A percentile compares a stretch with the other conserved stretches of the same genome.
These are phyloP conservation scores for Numenius arquata DNA, from an alignment of 2,113 vertebrate genomes.

Conservation along the genomic window DNA sequence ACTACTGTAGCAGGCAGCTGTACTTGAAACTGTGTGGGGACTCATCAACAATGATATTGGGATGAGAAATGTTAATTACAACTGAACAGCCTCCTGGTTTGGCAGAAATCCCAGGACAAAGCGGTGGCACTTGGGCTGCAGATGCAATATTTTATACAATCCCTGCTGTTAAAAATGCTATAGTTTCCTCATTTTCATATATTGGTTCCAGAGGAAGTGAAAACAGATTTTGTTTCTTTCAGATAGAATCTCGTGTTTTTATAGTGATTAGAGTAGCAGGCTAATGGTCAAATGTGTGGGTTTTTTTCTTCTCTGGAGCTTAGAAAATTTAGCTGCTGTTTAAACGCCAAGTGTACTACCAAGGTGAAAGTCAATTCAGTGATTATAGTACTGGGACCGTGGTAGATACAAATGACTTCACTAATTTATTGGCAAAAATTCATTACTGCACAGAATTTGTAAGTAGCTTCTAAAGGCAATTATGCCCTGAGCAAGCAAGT, in stretches of 20 bases:
- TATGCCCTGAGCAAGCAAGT: not conserved
- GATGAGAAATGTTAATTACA: conserved; percentile 57
- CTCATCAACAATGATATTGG: conserved; percentile 26
- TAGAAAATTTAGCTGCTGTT: not conserved
- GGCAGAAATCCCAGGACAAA: conserved; percentile 57
- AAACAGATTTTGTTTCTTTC: not conserved
- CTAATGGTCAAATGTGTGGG: not conserved
- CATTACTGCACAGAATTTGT: not conserved
- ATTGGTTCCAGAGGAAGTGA: not conserved
- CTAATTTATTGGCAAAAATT: conserved; percentile 9
- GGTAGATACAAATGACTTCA: not conserved
- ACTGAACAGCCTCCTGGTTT: conserved; percentile 23
- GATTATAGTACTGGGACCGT: not conserved
- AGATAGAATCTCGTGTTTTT: not conserved
- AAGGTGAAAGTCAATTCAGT: not conserved
- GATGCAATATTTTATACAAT: not conserved
- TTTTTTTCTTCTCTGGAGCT: not conserved
- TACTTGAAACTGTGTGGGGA: conserved; percentile 31
- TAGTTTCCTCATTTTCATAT: not conserved
- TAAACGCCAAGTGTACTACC: not conserved
- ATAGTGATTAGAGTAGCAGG: not conserved
- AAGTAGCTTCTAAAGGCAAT: not conserved
- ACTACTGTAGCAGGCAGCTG: conserved; percentile 25
- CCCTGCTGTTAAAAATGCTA: not conserved
- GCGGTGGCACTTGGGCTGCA: not conserved